Evolutionary conservation across 1,140 invertebrate species (phyloP).

Genomic region (Schlechtendalia chinensis): DNA sequence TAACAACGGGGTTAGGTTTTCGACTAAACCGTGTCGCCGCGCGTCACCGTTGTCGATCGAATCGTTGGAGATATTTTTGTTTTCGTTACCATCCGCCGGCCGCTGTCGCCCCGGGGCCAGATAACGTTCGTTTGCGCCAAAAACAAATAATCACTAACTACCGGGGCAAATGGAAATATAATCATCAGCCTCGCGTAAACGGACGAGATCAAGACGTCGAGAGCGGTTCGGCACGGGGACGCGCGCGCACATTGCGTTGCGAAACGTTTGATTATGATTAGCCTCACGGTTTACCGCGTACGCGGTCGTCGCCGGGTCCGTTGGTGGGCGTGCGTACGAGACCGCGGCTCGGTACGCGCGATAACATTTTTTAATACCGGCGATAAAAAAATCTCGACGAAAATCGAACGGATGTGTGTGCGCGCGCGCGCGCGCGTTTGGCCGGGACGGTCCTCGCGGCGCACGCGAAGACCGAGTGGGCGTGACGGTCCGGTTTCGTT

Average conservation of each 20-base stretch:
- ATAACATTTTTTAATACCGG: neutral
- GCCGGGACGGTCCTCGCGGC: too few relatives aligned
- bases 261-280: constrained; percentile 12
- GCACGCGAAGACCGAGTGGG: neutral
- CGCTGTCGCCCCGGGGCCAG: too few relatives aligned
- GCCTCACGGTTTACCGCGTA: neutral
- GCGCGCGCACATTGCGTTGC: neutral
- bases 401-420: neutral
- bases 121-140: too few relatives aligned
- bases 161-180: constrained; percentile 17
- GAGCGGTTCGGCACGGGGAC: neutral
- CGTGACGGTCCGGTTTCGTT: too few relatives aligned
- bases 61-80: too few relatives aligned
- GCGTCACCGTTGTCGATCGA: too few relatives aligned
- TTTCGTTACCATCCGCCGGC: too few relatives aligned
- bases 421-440: too few relatives aligned
- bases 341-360: too few relatives aligned
- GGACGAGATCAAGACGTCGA: constrained; percentile 12
- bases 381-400: neutral
- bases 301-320: neutral
- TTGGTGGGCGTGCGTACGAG: constrained; percentile 15
- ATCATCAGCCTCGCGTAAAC: neutral
- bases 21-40: too few relatives aligned
- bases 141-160: too few relatives aligned
- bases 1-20: too few relatives aligned